phyloP scores from a whole-genome alignment of 92 coral and sea anemone genomes.

The Virgularia gustaviana region DNA sequence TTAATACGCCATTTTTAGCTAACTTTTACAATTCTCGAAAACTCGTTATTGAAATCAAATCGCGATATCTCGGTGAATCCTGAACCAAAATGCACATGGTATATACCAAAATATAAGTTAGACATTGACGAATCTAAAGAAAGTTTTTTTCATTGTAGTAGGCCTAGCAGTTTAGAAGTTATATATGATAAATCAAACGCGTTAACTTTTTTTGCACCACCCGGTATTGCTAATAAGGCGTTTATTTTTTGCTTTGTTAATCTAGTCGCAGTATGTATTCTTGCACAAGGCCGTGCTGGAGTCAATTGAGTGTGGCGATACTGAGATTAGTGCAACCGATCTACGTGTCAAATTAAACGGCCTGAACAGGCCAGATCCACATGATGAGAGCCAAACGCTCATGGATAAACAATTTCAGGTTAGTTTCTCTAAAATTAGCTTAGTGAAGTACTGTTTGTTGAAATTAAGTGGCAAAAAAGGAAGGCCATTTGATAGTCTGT shows the following conservation, averaged over 20 bases:
- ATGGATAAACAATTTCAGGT: constrained; percentile 62
- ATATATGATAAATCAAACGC: not conserved
- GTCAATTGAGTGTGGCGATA: constrained; percentile 63
- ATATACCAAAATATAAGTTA: too few relatives aligned
- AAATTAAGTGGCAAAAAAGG: too few relatives aligned
- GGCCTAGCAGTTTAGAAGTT: not conserved
- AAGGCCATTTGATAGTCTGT: too few relatives aligned
- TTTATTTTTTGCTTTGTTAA: not conserved
- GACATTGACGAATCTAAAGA: too few relatives aligned
- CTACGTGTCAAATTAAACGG: constrained; percentile 40
- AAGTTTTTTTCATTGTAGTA: too few relatives aligned
- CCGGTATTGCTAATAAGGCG: not conserved
- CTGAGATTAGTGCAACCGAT: constrained; percentile 65
- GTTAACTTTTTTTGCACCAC: not conserved
- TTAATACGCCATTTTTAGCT: too few relatives aligned
- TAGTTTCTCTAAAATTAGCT: too few relatives aligned
- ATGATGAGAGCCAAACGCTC: constrained; percentile 22
- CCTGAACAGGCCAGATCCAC: constrained; percentile 26
- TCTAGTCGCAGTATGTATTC: constrained; percentile 64
- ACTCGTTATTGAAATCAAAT: too few relatives aligned
- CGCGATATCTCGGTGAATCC: too few relatives aligned
- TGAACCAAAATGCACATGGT: too few relatives aligned
- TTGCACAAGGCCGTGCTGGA: constrained; percentile 66
- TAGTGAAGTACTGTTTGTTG: too few relatives aligned
- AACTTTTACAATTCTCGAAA: too few relatives aligned